Percentiles rank a stretch among this genome's conserved stretches.
Conservation (phyloP, 2,797 vertebrate genomes). For the Mionectes olivaceus region DNA sequence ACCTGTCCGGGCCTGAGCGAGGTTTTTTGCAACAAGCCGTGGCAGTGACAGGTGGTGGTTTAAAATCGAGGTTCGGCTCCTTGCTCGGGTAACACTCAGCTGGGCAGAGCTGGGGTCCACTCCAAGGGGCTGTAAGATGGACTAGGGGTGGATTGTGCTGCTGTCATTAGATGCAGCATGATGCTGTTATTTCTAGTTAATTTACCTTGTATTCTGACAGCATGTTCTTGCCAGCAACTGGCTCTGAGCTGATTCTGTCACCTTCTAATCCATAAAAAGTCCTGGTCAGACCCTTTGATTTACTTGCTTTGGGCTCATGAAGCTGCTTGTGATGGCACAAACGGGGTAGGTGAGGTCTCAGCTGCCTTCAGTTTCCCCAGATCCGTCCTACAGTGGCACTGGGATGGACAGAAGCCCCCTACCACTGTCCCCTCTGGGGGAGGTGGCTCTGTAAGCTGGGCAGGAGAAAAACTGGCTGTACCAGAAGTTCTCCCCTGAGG, state of each 20-base stretch:
- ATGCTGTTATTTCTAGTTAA: neutral
- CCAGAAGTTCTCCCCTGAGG: neutral
- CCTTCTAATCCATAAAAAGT: neutral
- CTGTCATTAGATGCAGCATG: neutral
- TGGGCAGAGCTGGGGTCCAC: neutral
- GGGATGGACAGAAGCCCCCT: neutral
- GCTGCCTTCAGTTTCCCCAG: neutral
- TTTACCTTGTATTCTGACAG: neutral
- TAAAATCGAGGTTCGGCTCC: neutral
- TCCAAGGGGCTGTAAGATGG: neutral
- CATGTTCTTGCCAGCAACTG: rapidly evolving
- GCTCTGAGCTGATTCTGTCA: neutral
- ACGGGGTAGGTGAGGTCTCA: neutral
- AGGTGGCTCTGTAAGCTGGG: neutral
- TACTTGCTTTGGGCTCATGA: rapidly evolving
- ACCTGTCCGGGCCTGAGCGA: neutral
- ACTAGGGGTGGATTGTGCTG: neutral
- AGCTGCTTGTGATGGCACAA: neutral
- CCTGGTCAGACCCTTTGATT: neutral
- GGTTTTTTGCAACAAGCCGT: neutral
- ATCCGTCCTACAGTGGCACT: neutral
- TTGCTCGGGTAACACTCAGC: neutral
- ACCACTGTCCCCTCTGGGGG: rapidly evolving
- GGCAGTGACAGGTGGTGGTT: neutral
- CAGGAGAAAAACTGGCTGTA: rapidly evolving